These are phyloP conservation scores for Sebastes minor DNA, from an alignment of 2,797 vertebrate genomes.

Conservation along the genomic window DNA sequence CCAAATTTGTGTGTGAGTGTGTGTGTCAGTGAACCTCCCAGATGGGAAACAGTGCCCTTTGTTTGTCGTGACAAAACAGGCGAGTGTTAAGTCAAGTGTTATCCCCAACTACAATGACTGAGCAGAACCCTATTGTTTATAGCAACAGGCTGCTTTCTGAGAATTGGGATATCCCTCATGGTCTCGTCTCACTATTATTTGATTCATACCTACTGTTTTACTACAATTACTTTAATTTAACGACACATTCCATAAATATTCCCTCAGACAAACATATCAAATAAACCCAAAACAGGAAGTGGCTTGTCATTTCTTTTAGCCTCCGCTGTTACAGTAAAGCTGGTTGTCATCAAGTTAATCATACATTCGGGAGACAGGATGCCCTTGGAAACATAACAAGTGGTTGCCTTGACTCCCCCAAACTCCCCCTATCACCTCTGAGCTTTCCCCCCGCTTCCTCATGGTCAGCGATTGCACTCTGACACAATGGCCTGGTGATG, in stretches of 20 bases:
- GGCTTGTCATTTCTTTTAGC: not conserved
- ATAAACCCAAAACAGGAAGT: constrained; percentile 39
- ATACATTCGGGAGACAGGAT: constrained; percentile 26
- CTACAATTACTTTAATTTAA: not conserved
- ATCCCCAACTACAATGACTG: constrained; percentile 33
- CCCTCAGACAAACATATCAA: not conserved
- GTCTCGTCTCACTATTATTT: not conserved
- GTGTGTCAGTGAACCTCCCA: not conserved
- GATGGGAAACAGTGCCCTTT: constrained; percentile 52
- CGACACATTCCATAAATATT: not conserved
- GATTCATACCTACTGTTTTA: not conserved
- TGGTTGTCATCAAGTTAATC: constrained; percentile 64
- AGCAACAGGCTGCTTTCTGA: constrained; percentile 14
- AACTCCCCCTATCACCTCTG: not conserved
- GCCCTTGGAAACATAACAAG: not conserved
- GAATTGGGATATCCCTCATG: not conserved
- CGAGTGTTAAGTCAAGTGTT: constrained; percentile 10
- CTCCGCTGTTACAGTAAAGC: constrained; percentile 18
- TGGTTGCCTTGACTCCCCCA: constrained; percentile 42
- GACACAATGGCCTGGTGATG: constrained; percentile 29
- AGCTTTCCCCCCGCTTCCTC: constrained; percentile 22
- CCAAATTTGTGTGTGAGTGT: not conserved
- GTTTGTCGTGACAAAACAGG: constrained; percentile 43
- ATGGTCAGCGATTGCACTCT: constrained; percentile 24
- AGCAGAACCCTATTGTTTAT: constrained; percentile 13